Conservation (phyloP, 2,888 invertebrate genomes). For the Xylocampa areola region DNA sequence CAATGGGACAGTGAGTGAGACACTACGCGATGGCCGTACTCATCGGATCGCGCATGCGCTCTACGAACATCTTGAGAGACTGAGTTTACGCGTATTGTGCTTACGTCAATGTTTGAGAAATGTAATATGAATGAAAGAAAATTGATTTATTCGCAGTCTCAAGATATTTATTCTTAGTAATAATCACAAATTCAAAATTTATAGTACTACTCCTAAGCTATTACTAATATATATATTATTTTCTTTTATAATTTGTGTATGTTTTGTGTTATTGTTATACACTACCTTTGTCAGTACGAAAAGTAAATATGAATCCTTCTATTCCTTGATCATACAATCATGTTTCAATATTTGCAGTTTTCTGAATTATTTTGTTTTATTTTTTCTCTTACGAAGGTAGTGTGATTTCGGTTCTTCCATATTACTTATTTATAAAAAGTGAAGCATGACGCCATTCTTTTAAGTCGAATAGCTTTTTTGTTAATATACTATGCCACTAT, state of each 20-base stretch:
- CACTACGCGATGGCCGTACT: too few species aligned
- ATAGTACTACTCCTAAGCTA: conserved; percentile 32
- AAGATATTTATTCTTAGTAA: conserved; percentile 60
- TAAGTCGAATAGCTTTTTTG: conserved; percentile 44
- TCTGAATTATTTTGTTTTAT: conserved; percentile 34
- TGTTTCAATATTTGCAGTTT: conserved; percentile 22
- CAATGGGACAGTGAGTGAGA: too few species aligned
- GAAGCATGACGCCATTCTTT: conserved; percentile 33
- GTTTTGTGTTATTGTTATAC: conserved; percentile 46
- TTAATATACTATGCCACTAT: conserved; percentile 50
- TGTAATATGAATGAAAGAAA: conserved; percentile 47
- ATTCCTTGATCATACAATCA: conserved; percentile 28
- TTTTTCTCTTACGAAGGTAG: conserved; percentile 37
- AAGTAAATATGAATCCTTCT: too few species aligned
- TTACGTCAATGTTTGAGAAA: conserved; percentile 13
- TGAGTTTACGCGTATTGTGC: not conserved
- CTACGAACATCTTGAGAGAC: not conserved
- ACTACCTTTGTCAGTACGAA: conserved; percentile 37
- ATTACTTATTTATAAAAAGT: conserved; percentile 24
- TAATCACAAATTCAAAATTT: conserved; percentile 48
- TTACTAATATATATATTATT: conserved; percentile 29
- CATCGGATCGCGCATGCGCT: too few species aligned
- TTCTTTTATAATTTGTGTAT: conserved; percentile 19
- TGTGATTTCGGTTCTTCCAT: conserved; percentile 63
- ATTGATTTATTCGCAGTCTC: conserved; percentile 41